phyloP scores from a whole-genome alignment of 2,888 invertebrate genomes.

The Epinotia nisella region DNA sequence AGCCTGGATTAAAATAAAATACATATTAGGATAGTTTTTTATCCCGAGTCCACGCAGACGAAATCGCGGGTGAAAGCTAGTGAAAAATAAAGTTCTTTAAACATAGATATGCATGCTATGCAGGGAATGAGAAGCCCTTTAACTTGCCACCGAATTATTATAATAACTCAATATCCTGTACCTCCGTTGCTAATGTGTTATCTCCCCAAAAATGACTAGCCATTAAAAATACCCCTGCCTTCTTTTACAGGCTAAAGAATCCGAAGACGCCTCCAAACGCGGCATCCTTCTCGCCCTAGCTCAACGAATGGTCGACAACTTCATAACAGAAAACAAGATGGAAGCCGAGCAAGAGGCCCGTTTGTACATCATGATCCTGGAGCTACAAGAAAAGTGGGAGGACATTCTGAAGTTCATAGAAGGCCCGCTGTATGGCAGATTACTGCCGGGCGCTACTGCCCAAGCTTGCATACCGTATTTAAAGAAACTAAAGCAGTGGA shows the following conservation, averaged over 20 bases:
- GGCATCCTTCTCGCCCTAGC: slow-evolving; percentile 93
- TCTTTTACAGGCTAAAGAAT: slow-evolving; percentile 69
- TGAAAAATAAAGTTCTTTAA: too few relatives aligned
- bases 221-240: neutral
- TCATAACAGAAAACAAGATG: slow-evolving; percentile 93
- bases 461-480: slow-evolving; percentile 90
- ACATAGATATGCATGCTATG: too few relatives aligned
- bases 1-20: too few relatives aligned
- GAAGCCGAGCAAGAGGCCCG: slow-evolving; percentile 97
- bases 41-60: too few relatives aligned
- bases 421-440: slow-evolving; percentile 88
- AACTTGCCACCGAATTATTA: too few relatives aligned
- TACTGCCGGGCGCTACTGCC: slow-evolving; percentile 88
- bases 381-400: slow-evolving; percentile 91
- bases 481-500: slow-evolving; percentile 89
- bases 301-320: slow-evolving; percentile 96
- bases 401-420: slow-evolving; percentile 93
- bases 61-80: too few relatives aligned
- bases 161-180: too few relatives aligned
- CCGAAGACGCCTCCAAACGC: slow-evolving; percentile 83
- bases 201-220: too few relatives aligned
- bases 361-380: slow-evolving; percentile 92
- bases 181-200: too few relatives aligned
- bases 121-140: too few relatives aligned
- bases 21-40: too few relatives aligned